Base-by-base conservation (phyloP, 2,888 invertebrate species). In the Acrobasis consociella region DNA sequence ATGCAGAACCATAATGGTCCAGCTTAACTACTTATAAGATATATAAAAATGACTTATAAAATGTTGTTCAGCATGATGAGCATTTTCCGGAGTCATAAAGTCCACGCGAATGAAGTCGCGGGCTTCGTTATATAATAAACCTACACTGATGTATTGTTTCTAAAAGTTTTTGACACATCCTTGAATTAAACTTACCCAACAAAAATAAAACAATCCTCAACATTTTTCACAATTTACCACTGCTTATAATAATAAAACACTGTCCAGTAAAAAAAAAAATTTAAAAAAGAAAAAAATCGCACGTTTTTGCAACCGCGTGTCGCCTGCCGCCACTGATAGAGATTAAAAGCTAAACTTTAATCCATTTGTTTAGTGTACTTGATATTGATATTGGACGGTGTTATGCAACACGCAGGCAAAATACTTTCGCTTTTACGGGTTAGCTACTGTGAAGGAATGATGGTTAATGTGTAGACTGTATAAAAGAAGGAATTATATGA, bases 171-270 rank as follows among this genome's bases (percentile, higher is more conserved):
- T n/a, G n/a, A n/a, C n/a, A n/a, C 22, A 22, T 22, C 22, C 22
- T 2, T 22, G 22, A 49, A 52, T 60, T 58, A 63, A 62, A 77
- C 86, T 72, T 72, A 87, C 88, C 87, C 65, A 85, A 72, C 64
- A 75, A 69, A 67, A 83, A 72, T 49, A 84, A 66, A n/a, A 77
- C 58, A 53, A 67, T 67, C 67, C 80, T 85, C 53, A 84, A 77
- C 90, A 89, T 89, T 66, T 67, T 76, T 63, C 42, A 64, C 49
- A 63, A 58, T 13, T 13, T 13, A 10, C 1, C 46, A 71, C 62
- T 22, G n/a, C 22, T 58, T 59, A 66, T 66, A 60, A 65, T 64
- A 58, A 64, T 62, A 65, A 65, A 68, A 66, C 55, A 39, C 17
- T 42, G 56, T 42, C 56, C 58, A 50, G 2, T 53, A 37, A 52